Evolutionary conservation across 2,113 vertebrate genomes (phyloP).

Genomic region (Neoarius graeffei): DNA sequence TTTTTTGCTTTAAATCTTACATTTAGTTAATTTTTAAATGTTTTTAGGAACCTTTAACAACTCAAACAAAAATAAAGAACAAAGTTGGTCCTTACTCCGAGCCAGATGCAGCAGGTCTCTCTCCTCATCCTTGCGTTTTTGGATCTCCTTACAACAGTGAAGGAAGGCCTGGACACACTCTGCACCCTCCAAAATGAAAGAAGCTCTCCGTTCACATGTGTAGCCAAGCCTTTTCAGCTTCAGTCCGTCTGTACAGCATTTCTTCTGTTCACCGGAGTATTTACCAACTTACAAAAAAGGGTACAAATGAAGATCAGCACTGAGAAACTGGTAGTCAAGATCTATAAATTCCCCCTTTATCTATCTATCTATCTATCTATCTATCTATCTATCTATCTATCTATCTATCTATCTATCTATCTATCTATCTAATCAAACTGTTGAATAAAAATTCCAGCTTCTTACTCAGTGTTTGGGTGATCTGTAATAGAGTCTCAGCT

Average conservation of each 20-base stretch:
- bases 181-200: slow-evolving; percentile 61
- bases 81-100: slow-evolving; percentile 35
- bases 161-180: slow-evolving; percentile 36
- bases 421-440: not conserved
- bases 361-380: no score
- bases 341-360: no score
- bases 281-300: slow-evolving; percentile 57
- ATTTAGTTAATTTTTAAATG: no score
- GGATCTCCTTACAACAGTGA: slow-evolving; percentile 57
- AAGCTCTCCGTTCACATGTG: slow-evolving; percentile 63
- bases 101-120: slow-evolving; percentile 9
- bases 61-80: no score
- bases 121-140: not conserved
- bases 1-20: no score
- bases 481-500: slow-evolving; percentile 55
- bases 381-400: no score
- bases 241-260: slow-evolving; percentile 78
- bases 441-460: not conserved
- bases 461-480: slow-evolving; percentile 55
- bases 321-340: no score
- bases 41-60: no score
- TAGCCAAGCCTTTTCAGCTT: slow-evolving; percentile 70
- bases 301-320: not conserved
- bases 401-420: no score
- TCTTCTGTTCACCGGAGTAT: slow-evolving; percentile 59